Evolutionary conservation across 2,888 invertebrate genomes (phyloP), one percentile per base, ranked within the genome.

Genomic region (Drosophila lacicola): DNA sequence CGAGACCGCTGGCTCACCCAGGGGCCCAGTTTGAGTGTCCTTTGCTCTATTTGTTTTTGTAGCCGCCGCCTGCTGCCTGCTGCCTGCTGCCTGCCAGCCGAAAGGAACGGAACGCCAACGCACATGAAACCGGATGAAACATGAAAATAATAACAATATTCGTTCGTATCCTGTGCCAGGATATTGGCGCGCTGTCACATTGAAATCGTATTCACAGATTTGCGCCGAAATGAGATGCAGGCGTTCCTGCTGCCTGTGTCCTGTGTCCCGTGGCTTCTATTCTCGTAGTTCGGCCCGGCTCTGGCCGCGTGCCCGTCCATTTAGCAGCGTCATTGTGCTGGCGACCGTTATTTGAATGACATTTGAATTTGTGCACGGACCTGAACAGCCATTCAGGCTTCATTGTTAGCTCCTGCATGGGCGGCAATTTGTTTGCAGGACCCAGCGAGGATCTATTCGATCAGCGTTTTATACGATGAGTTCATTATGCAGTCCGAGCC

Each of bases 101-200:
- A 17, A 42, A 17, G 17, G 17, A 17, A 17, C 17, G 33, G 25
- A 62, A 46, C 29, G 34, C 37, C 37, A 44, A 46, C 56, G 55
- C 67, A 53, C 50, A 73, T 58, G 70, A 80, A 74, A 87, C 85
- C 85, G 85, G 85, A 88, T 88, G 89, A 74, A 69, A 80, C 78
- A 70, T 53, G 63, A 85, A 88, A 82, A 78, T 78, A 83, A 83
- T 88, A 83, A 83, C 83, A 85, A 82, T 80, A 78, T 73, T 65
- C 60, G 50, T 55, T 68, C 66, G 79, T 83, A 83, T 88, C 88
- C 83, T 83, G 88, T 88, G 86, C 85, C 82, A 82, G 88, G 83
- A 83, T 83, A 88, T 83, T 83, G 78, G 78, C 80, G 74, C 70
- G 83, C 74, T 74, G 64, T 61, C 65, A 50, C 65, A 82, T 77